A percentile compares a stretch with the other conserved stretches of the same genome.
These are phyloP conservation scores for Thripadectes ignobilis DNA, from an alignment of 2,797 vertebrate genomes.

Conservation along the genomic window DNA sequence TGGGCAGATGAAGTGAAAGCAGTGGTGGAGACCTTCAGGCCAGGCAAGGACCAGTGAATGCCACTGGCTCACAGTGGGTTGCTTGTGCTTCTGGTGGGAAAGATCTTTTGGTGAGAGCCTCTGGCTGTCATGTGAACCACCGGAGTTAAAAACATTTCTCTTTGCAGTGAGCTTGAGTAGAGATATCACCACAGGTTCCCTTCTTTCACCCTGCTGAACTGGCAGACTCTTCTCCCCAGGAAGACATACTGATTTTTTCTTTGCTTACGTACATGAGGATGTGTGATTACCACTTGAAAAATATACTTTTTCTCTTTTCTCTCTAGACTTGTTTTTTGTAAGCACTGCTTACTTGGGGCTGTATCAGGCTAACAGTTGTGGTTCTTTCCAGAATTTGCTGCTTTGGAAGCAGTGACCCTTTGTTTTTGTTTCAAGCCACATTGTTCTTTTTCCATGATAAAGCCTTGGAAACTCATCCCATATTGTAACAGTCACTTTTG, in stretches of 20 bases:
- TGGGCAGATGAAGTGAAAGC: not conserved
- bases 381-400: not conserved
- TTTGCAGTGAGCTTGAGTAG: not conserved
- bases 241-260: not conserved
- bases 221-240: not conserved
- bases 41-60: not conserved
- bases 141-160: not conserved
- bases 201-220: not conserved
- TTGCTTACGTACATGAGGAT: not conserved
- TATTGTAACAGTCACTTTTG: not conserved
- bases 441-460: not conserved
- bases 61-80: not conserved
- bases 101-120: not conserved
- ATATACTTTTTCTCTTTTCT: not conserved
- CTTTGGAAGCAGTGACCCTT: not conserved
- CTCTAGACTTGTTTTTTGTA: not conserved
- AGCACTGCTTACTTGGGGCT: not conserved
- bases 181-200: not conserved
- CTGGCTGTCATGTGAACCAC: accelerated
- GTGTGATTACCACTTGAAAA: not conserved
- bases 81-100: not conserved
- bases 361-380: not conserved
- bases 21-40: not conserved
- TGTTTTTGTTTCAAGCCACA: not conserved
- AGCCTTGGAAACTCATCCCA: not conserved